Base-by-base conservation (phyloP, 2,888 invertebrate genomes). In the Therioaphis trifolii region DNA sequence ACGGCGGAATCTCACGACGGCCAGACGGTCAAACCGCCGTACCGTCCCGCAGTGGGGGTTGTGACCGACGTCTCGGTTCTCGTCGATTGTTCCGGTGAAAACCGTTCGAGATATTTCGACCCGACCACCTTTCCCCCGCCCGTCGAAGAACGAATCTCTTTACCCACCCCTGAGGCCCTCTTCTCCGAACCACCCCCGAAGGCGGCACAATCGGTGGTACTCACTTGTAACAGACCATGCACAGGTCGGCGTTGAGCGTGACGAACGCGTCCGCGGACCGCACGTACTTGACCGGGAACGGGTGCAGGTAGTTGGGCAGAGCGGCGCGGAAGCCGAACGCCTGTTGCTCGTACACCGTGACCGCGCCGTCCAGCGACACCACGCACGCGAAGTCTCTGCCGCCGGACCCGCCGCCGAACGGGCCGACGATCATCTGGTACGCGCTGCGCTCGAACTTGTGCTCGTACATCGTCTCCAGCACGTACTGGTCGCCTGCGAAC, bases 311-410 rank as follows among this genome's bases (percentile, higher is more conserved):
- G 82, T 94, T 93, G 1, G 94, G 93, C 86, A 98, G 91, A 86
- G 93, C 92, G 85, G 96, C 94, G 87, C 93, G 92, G 88, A 97
- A 96, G 21, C 94, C 91, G 88, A 94, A 95, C 80, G 94, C 93
- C 89, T 98, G 98, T 89, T 97, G 97, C 88, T 98, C 98, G 88
- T 94, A 98, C 88, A 99, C 95, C 82, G 94, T 93, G 24, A 98
- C 89, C 77, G 94, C 92, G 18, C 98, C 97, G 89, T 98, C 97
- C 87, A 98, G 89, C 49, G 95, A 95, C 88, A 96, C 96, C 27
- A 98, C 93, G 88, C 97, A 97, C 84, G 97, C 91, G 87, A 97
- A 96, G 88, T 98, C 97, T 87, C 95, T 91, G 2, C 93, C 93
- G 88, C 93, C 92, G 0, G 93, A 93, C 1, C 84, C 84, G 43